These are phyloP conservation scores for Habrosyne pyritoides DNA, from an alignment of 2,888 invertebrate genomes.

Conservation along the genomic window DNA sequence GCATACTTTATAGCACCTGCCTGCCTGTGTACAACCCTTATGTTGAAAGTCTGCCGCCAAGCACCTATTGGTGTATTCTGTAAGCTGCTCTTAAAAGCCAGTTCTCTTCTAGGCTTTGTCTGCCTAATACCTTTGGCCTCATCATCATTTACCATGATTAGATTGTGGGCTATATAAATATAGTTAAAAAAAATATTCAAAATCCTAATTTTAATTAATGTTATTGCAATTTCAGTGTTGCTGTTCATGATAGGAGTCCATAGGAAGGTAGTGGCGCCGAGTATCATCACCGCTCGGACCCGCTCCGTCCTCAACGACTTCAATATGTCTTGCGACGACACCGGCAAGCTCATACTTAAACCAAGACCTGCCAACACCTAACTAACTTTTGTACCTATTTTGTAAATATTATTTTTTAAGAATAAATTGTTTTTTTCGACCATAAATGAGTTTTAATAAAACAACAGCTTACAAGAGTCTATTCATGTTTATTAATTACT, in stretches of 20 bases:
- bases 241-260: slow-evolving; percentile 97
- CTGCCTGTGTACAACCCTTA: too few relatives aligned
- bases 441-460: slow-evolving; percentile 46
- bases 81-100: too few relatives aligned
- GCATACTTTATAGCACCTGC: too few relatives aligned
- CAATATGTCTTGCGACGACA: slow-evolving; percentile 99
- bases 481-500: slow-evolving; percentile 79
- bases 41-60: too few relatives aligned
- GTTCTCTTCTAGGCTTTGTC: too few relatives aligned
- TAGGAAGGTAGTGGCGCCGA: slow-evolving; percentile 97
- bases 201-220: background rate
- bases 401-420: slow-evolving; percentile 62
- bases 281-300: slow-evolving; percentile 96
- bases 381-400: slow-evolving; percentile 30
- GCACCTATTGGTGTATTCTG: too few relatives aligned
- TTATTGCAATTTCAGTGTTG: slow-evolving; percentile 83
- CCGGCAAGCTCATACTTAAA: slow-evolving; percentile 96
- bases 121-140: too few relatives aligned
- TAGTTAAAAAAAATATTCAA: too few relatives aligned
- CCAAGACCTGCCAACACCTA: slow-evolving; percentile 87
- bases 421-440: slow-evolving; percentile 51
- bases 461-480: slow-evolving; percentile 68
- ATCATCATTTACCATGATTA: too few relatives aligned
- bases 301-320: slow-evolving; percentile 96
- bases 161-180: too few relatives aligned